phyloP scores from a whole-genome alignment of 2,797 vertebrate species.

The Smutsia gigantea region DNA sequence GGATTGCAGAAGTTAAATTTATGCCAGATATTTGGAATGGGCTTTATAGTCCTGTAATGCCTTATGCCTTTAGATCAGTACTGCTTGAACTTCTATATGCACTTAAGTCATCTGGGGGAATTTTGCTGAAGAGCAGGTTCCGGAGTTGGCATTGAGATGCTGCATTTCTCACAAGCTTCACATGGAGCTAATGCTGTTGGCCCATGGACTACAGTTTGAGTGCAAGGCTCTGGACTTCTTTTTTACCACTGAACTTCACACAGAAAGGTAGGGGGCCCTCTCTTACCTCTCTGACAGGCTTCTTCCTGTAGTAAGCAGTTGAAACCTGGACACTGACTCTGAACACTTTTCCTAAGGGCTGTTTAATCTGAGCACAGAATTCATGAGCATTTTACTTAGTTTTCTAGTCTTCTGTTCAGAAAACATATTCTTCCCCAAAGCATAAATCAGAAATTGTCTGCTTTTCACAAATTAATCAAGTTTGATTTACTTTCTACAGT shows the following conservation, averaged over 20 bases:
- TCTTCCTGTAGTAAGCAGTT: neutral
- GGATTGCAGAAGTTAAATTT: neutral
- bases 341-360: neutral
- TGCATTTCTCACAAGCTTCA: neutral
- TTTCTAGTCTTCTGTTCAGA: slow-evolving; percentile 44
- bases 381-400: neutral
- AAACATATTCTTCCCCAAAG: neutral
- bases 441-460: slow-evolving; percentile 33
- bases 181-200: neutral
- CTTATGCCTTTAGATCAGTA: neutral
- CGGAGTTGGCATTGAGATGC: neutral
- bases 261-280: neutral
- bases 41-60: neutral
- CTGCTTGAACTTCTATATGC: neutral
- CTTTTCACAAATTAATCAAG: slow-evolving; percentile 22
- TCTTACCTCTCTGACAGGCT: neutral
- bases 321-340: neutral
- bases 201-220: neutral
- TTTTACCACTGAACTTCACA: neutral
- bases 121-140: slow-evolving; percentile 14
- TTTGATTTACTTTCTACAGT: slow-evolving; percentile 8
- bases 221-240: neutral
- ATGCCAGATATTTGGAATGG: neutral
- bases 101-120: neutral
- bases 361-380: slow-evolving; percentile 4